A percentile compares a stretch with the other conserved stretches of the same genome.
Evolutionary conservation across 2,113 vertebrate species (phyloP).

Genomic region (Psammodynastes pulverulentus): DNA sequence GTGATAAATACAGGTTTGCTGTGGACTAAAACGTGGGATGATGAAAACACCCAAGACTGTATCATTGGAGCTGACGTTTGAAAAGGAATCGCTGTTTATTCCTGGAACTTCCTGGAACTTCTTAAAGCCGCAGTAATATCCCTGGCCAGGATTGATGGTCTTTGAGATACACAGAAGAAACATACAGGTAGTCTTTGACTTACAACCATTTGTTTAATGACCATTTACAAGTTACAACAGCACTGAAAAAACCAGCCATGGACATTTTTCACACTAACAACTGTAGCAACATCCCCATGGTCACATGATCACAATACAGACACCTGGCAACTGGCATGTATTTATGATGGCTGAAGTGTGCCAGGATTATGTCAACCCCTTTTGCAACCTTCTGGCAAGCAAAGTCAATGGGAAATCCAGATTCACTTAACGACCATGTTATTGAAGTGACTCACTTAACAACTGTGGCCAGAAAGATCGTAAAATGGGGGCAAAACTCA

Average conservation of each 20-base stretch:
- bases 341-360: background rate
- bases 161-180: background rate
- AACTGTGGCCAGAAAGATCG: too few relatives aligned
- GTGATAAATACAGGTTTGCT: constrained; percentile 69
- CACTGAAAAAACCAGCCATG: too few relatives aligned
- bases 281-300: too few relatives aligned
- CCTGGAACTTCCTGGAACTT: background rate
- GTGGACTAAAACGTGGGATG: constrained; percentile 58
- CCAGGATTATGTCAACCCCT: background rate
- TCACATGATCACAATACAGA: too few relatives aligned
- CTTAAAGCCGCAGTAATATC: background rate
- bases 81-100: background rate
- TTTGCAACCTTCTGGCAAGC: background rate
- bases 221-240: too few relatives aligned
- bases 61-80: constrained; percentile 31
- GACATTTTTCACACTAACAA: too few relatives aligned
- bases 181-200: background rate
- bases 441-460: too few relatives aligned
- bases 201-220: too few relatives aligned
- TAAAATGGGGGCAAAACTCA: background rate
- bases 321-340: background rate
- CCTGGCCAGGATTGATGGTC: background rate
- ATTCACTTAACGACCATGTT: background rate
- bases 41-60: constrained; percentile 61
- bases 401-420: background rate